These are phyloP conservation scores for Oreonectes daqikongensis DNA, from an alignment of 2,797 vertebrate genomes.

Conservation along the genomic window DNA sequence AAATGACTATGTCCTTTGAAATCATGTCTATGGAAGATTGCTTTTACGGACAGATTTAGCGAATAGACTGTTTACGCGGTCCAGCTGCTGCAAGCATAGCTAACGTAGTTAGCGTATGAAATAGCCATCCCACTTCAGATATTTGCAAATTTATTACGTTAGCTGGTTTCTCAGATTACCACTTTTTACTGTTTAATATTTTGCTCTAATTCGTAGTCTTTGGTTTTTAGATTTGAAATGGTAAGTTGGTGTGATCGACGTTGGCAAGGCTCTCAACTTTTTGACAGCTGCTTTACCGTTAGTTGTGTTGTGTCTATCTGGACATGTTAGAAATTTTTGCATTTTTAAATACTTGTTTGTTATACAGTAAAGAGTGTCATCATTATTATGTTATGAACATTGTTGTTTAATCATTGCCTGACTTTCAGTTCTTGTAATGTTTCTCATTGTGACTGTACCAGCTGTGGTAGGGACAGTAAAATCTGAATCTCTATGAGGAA, in stretches of 20 bases:
- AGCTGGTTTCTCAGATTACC: constrained; percentile 32
- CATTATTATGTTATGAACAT: background rate
- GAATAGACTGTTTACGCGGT: background rate
- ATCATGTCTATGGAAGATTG: background rate
- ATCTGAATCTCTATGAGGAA: background rate
- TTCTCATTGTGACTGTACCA: constrained; percentile 6
- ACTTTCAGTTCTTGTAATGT: constrained; percentile 20
- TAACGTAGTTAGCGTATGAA: constrained; percentile 24
- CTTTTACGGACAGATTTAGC: background rate
- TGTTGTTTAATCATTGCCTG: background rate
- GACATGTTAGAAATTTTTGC: background rate
- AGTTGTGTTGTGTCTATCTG: constrained; percentile 22
- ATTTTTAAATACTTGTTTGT: background rate
- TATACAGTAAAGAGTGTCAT: constrained; percentile 1
- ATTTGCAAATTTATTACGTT: constrained; percentile 34
- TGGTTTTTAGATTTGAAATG: constrained; percentile 48
- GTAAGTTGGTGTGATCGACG: constrained; percentile 47
- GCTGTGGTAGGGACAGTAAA: background rate
- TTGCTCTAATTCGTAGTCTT: constrained; percentile 46
- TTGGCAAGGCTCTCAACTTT: constrained; percentile 30
- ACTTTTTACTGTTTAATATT: constrained; percentile 28
- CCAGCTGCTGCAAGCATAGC: background rate
- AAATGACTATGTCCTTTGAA: background rate
- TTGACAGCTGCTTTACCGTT: constrained; percentile 25
- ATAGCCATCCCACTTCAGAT: constrained; percentile 25